Evolutionary conservation across 2,888 invertebrate species (phyloP), one percentile per base, ranked within the genome.

Genomic region (Dyspetes luteomarginatus): DNA sequence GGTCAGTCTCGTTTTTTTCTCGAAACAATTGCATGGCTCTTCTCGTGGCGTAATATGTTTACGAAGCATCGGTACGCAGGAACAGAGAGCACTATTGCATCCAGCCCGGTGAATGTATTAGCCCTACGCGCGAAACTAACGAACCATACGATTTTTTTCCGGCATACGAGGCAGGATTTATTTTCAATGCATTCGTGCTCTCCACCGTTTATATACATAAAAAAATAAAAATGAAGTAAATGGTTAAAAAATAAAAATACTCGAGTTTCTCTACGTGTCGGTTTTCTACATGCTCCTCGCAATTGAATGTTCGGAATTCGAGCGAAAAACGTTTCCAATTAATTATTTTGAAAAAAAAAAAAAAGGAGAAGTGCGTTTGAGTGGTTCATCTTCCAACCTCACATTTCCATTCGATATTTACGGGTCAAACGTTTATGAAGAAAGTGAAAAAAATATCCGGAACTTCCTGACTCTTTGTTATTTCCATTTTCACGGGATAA

Each of bases 1-100:
- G 50, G 64, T 69, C 69, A 74, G 69, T 64, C 43, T 48, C 62
- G 69, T 55, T 77, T 81, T 77, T n/a, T n/a, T 74, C 41, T 69
- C 68, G 74, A 64, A 65, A 81, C 81, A 69, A 73, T 69, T 77
- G 74, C 67, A 28, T 45, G 48, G 30, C 9, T 43, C 48, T 72
- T 60, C 22, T 72, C 43, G 15, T 12, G 48, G 43, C 28, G 28
- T n/a, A 3, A 15, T 50, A 62, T 36, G 50, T 15, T 22, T 19
- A 22, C n/a, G 36, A 30, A 60, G 26, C 41, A 77, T 71, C 22
- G 56, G 64, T 58, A 77, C 62, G 73, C 68, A 73, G n/a, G 50
- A 5, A 15, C n/a, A 69, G 55, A 45, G 45, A 36, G 65, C 28
- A 2, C 56, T 52, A 55, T 77, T 76, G 62, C 48, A 41, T 64